These are phyloP conservation scores for Nephila pilipes DNA, from an alignment of 1,140 invertebrate genomes.

Conservation along the genomic window DNA sequence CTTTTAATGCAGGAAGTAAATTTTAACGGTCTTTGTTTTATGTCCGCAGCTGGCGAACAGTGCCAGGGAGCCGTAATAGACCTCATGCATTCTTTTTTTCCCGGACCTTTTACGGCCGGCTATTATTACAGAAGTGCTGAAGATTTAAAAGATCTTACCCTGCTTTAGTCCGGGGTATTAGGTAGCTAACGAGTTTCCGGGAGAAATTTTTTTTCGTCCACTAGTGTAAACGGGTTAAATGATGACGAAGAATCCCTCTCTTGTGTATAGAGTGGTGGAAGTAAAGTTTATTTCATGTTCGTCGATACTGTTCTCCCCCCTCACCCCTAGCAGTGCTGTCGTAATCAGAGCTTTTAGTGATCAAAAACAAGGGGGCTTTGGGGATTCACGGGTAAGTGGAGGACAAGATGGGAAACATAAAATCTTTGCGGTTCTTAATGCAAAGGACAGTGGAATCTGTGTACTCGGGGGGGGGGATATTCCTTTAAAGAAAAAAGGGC, in stretches of 20 bases:
- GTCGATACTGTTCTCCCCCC: not conserved
- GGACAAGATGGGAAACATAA: not conserved
- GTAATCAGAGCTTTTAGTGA: slow-evolving; percentile 13
- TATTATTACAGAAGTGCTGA: slow-evolving; percentile 70
- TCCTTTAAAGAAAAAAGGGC: too few species aligned
- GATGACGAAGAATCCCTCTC: not conserved
- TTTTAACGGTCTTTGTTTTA: slow-evolving; percentile 76
- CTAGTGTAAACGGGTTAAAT: slow-evolving; percentile 43
- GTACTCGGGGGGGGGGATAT: too few species aligned
- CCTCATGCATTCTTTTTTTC: not conserved
- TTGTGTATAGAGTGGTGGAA: not conserved
- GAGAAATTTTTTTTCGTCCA: not conserved
- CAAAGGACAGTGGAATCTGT: too few species aligned
- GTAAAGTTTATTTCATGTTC: slow-evolving; percentile 18
- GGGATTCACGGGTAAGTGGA: not conserved
- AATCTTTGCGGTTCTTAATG: not conserved
- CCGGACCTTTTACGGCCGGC: slow-evolving; percentile 56
- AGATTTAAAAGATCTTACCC: slow-evolving; percentile 71
- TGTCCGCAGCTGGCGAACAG: slow-evolving; percentile 49
- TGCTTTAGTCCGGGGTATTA: slow-evolving; percentile 64
- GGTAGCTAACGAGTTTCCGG: slow-evolving; percentile 66
- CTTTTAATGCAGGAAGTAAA: slow-evolving; percentile 75
- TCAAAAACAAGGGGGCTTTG: not conserved
- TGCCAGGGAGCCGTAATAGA: not conserved
- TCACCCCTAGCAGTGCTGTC: not conserved